Conservation (phyloP, 2,797 vertebrate species). For the Ammospiza maritima region DNA sequence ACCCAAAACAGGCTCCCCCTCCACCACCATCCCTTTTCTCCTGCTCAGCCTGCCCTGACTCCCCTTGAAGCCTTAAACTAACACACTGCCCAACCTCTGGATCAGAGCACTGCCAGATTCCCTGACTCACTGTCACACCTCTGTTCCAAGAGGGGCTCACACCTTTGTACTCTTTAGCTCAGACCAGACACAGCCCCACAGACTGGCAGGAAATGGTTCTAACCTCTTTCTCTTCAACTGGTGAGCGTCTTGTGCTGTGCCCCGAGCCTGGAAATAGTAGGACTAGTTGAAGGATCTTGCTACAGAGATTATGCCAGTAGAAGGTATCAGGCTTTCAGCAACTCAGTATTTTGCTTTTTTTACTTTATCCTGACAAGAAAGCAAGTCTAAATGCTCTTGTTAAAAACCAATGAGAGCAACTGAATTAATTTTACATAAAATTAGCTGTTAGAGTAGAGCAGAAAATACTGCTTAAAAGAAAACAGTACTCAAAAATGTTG, state of each 20-base stretch:
- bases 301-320: background rate
- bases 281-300: background rate
- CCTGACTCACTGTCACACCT: background rate
- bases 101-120: background rate
- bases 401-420: background rate
- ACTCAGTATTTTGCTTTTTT: background rate
- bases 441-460: background rate
- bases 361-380: background rate
- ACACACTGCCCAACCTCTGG: background rate
- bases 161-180: background rate
- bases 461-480: background rate
- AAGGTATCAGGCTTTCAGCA: background rate
- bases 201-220: background rate
- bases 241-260: background rate
- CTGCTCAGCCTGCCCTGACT: background rate
- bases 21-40: background rate
- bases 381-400: background rate
- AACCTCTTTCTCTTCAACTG: background rate
- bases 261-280: background rate
- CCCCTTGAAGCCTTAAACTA: background rate
- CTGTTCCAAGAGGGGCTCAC: background rate
- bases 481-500: background rate
- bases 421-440: background rate
- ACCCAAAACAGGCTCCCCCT: background rate
- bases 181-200: background rate